Percentiles rank a stretch among this genome's conserved stretches.
phyloP scores from a whole-genome alignment of 2,888 invertebrate species.

The Lydus trimaculatus region DNA sequence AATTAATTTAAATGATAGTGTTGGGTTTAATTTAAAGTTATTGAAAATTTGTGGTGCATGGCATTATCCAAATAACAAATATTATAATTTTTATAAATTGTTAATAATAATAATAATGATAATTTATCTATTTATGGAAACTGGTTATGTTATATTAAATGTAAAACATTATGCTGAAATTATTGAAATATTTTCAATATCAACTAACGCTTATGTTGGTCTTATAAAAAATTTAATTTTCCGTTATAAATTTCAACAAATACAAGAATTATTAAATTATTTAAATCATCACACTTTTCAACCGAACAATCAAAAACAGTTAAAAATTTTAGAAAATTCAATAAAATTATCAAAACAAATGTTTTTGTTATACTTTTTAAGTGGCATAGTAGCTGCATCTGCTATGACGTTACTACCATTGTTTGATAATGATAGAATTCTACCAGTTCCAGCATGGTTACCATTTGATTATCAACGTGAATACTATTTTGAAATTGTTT shows the following conservation, averaged over 20 bases:
- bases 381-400: not conserved
- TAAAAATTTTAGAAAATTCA: conserved; percentile 6
- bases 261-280: conserved; percentile 2
- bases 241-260: not conserved
- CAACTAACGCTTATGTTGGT: not conserved
- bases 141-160: not conserved
- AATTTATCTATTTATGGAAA: not conserved
- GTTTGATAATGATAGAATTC: not conserved
- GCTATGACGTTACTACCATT: not conserved
- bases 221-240: not conserved
- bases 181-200: not conserved
- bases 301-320: conserved; percentile 11
- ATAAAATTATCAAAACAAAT: conserved; percentile 13
- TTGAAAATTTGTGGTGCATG: not conserved
- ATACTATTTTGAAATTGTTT: conserved; percentile 4
- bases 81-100: too few species aligned
- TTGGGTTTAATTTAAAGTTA: not conserved
- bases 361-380: conserved; percentile 12
- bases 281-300: conserved; percentile 15
- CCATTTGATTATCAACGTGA: not conserved
- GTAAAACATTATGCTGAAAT: not conserved
- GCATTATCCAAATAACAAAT: too few species aligned
- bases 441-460: conserved; percentile 9
- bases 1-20: not conserved
- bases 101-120: not conserved